A percentile compares a stretch with the other conserved stretches of the same genome.
Conservation (phyloP, 2,113 vertebrate species). For the Equus przewalskii region DNA sequence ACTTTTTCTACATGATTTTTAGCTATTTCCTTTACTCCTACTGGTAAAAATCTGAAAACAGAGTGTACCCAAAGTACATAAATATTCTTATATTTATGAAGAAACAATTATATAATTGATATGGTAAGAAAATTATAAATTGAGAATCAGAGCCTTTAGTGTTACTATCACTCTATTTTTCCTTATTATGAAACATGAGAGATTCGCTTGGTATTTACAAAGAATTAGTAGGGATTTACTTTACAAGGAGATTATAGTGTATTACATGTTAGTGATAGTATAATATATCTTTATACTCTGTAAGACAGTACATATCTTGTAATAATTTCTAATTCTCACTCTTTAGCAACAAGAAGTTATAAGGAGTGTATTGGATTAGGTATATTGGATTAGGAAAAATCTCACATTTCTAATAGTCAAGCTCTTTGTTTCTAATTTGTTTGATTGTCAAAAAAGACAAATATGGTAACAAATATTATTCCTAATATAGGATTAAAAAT, state of each 20-base stretch:
- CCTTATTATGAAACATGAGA: not conserved
- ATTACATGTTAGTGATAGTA: not conserved
- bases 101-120: not conserved
- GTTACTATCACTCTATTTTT: not conserved
- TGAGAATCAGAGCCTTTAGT: not conserved
- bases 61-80: not conserved
- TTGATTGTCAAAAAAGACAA: not conserved
- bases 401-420: not conserved
- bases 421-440: conserved; percentile 48
- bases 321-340: conserved; percentile 40
- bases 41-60: conserved; percentile 31
- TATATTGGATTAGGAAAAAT: not conserved
- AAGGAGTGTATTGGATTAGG: not conserved
- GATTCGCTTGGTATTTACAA: not conserved
- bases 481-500: not conserved
- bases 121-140: not conserved
- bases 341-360: conserved; percentile 34
- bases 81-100: not conserved
- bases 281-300: conserved; percentile 35
- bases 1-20: not conserved
- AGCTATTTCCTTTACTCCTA: not conserved
- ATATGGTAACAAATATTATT: not conserved
- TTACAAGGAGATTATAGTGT: conserved; percentile 36
- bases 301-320: not conserved
- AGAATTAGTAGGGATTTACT: conserved; percentile 10